Percentiles rank a stretch among this genome's conserved stretches.
Evolutionary conservation across 2,797 vertebrate species (phyloP).

Genomic region (Choloepus didactylus): DNA sequence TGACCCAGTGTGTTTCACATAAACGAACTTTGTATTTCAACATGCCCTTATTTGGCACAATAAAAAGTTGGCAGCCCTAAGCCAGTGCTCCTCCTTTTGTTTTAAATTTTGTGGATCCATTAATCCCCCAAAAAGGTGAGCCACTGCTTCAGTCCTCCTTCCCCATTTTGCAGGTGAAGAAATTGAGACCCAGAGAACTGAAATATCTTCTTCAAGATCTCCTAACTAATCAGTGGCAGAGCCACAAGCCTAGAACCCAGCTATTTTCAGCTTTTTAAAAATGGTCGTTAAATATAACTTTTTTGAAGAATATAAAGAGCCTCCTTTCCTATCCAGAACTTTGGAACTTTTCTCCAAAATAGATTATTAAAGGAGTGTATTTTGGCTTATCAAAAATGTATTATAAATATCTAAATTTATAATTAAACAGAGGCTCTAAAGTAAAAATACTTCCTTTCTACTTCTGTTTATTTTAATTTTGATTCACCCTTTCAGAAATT

Average conservation of each 20-base stretch:
- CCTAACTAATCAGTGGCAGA: background rate
- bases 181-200: background rate
- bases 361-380: slow-evolving; percentile 21
- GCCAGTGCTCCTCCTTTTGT: background rate
- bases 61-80: background rate
- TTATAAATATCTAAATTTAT: slow-evolving; percentile 18
- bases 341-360: background rate
- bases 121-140: background rate
- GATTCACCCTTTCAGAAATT: slow-evolving; percentile 31
- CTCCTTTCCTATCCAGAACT: slow-evolving; percentile 13
- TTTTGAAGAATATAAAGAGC: slow-evolving; percentile 49
- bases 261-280: background rate
- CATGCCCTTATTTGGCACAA: background rate
- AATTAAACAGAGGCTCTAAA: slow-evolving; percentile 36
- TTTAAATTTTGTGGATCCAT: slow-evolving; percentile 18
- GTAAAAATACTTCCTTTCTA: slow-evolving; percentile 55
- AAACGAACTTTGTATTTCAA: background rate
- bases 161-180: background rate
- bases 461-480: slow-evolving; percentile 31
- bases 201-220: background rate
- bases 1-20: too few relatives aligned
- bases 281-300: background rate
- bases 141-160: background rate
- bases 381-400: slow-evolving; percentile 4
- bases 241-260: background rate